Base-by-base conservation (phyloP, 2,888 invertebrate genomes). In the Pseudeuparius sepicola region DNA sequence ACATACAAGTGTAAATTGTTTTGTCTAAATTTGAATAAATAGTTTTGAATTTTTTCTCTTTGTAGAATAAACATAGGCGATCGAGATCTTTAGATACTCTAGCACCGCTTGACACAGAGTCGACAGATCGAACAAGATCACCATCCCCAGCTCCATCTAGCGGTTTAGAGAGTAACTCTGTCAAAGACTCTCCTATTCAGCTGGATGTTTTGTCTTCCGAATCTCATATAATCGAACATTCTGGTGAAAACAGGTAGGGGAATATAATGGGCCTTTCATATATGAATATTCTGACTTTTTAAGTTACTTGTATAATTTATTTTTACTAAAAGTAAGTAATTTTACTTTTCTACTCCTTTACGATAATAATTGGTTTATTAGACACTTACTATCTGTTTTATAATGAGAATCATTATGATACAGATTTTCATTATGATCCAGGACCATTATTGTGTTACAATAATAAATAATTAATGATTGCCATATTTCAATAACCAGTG, bases 121-220 rank as follows among this genome's bases (percentile, higher is more conserved):
- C 68, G 9, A 62, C 66, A 1, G 59, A 66, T 66, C 72, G 73
- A 2, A 81, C 85, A 1, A 70, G 87, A 12, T 85, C 86, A 7
- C 88, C 89, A 0, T 88, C 88, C 5, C 89, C 89, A 1, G 85
- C 88, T 6, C 88, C 87, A 0, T 87, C 87, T 36, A 87, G 86
- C 54, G 87, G 87, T 6, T 74, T 89, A 6, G 89, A 90, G 58
- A 85, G 83, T 56, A 82, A 77, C 50, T 80, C 79, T 1, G 76
- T 80, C 50, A 85, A 85, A 59, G 82, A 83, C 58, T 78, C 88
- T 2, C 86, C 86, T 0, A 75, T 89, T 59, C 88, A 87, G 55
- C 78, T 89, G 36, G 89, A 89, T 53, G 69, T 79, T 38, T 67
- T 78, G 4, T 43, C 52, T 6, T 34, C 45, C 4, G 54, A 54